Conservation (phyloP, 2,888 invertebrate species). For the Agrochola macilenta region DNA sequence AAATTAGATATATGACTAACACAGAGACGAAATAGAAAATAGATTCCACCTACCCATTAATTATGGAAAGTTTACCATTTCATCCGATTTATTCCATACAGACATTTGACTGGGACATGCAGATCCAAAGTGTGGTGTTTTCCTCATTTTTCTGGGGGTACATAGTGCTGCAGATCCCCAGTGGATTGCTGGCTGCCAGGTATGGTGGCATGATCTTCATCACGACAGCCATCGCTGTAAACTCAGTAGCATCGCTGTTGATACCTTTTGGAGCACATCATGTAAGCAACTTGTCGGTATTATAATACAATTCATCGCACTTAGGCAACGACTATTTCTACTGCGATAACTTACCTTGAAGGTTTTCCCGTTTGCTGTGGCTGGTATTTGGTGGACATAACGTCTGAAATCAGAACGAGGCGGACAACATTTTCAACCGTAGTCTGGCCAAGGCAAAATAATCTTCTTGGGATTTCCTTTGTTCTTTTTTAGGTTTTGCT, state of each 20-base stretch:
- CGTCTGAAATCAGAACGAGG: background rate
- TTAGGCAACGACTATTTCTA: no score
- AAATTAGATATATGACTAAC: background rate
- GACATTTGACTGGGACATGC: constrained; percentile 87
- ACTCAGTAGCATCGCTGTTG: constrained; percentile 43
- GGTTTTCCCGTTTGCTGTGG: no score
- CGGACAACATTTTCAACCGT: background rate
- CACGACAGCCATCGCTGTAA: constrained; percentile 68
- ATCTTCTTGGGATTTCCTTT: background rate
- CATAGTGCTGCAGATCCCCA: constrained; percentile 91
- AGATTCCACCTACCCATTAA: background rate
- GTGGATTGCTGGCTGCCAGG: constrained; percentile 92
- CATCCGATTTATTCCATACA: constrained; percentile 37
- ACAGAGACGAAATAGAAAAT: background rate
- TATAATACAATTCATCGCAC: background rate
- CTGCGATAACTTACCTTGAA: no score
- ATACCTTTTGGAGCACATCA: constrained; percentile 37
- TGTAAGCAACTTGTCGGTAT: constrained; percentile 18
- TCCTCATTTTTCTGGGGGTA: constrained; percentile 91
- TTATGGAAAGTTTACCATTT: background rate
- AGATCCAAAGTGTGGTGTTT: constrained; percentile 81
- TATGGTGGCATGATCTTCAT: constrained; percentile 92
- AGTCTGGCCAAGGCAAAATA: no score
- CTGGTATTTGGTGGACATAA: background rate
- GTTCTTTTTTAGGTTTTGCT: background rate